Percentiles rank a stretch among this genome's conserved stretches.
phyloP scores from a whole-genome alignment of 1,140 invertebrate genomes.

The Chrysomallon squamiferum region DNA sequence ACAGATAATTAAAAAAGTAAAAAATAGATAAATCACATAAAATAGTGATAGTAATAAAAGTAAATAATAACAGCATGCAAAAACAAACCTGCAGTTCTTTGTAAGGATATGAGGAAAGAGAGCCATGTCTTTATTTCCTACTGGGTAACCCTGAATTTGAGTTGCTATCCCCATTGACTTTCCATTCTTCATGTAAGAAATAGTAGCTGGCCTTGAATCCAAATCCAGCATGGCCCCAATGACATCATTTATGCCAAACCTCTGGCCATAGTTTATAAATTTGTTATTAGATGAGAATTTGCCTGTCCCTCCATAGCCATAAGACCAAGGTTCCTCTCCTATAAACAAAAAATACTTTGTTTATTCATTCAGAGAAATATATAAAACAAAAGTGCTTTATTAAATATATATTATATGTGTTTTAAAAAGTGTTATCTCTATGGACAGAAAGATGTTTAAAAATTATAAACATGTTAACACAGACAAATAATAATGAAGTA shows the following conservation, averaged over 20 bases:
- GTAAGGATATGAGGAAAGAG: constrained; percentile 88
- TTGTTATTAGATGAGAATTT: constrained; percentile 78
- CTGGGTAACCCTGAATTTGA: constrained; percentile 63
- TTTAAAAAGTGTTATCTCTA: too few species aligned
- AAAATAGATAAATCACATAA: too few species aligned
- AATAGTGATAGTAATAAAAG: too few species aligned
- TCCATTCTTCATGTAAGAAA: constrained; percentile 88
- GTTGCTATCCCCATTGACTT: constrained; percentile 72
- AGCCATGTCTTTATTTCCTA: constrained; percentile 66
- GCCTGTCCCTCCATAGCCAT: constrained; percentile 84
- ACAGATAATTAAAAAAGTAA: too few species aligned
- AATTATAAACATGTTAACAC: too few species aligned
- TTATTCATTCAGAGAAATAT: too few species aligned
- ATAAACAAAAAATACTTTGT: constrained; percentile 10
- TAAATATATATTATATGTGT: neutral
- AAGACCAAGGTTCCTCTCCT: constrained; percentile 80
- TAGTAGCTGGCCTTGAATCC: constrained; percentile 68
- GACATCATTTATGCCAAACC: constrained; percentile 78
- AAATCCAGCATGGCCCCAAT: constrained; percentile 76
- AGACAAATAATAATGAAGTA: too few species aligned
- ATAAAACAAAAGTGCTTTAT: neutral
- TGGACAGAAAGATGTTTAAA: too few species aligned
- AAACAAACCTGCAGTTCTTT: constrained; percentile 78
- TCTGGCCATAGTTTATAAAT: constrained; percentile 79
- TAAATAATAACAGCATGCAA: too few species aligned